Percentiles rank a stretch among this genome's conserved stretches.
Evolutionary conservation across 2,113 vertebrate species (phyloP).

Genomic region (Cardinalis cardinalis): DNA sequence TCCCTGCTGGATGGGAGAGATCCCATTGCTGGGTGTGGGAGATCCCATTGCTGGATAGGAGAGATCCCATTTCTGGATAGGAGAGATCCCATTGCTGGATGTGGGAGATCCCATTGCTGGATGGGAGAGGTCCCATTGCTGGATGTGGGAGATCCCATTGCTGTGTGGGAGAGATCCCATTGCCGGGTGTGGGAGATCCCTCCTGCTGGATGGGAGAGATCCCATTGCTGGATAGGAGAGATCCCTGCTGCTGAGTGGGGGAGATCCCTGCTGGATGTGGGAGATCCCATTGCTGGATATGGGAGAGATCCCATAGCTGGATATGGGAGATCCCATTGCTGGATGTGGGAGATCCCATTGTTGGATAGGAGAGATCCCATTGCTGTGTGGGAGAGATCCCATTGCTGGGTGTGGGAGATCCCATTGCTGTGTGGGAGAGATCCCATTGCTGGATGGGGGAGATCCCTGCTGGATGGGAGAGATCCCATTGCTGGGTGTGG

Average conservation of each 20-base stretch:
- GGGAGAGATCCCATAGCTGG: rapidly evolving
- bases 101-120: background rate
- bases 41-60: background rate
- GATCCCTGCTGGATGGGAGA: background rate
- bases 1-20: rapidly evolving
- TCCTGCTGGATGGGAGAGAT: background rate
- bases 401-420: background rate
- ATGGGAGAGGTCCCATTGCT: background rate
- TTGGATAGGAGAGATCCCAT: rapidly evolving
- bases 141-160: rapidly evolving
- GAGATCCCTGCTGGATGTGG: rapidly evolving
- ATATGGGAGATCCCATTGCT: background rate
- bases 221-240: background rate
- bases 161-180: background rate
- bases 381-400: background rate
- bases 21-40: background rate
- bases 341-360: rapidly evolving
- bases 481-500: background rate
- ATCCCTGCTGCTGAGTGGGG: background rate
- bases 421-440: background rate
- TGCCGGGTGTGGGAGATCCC: background rate
- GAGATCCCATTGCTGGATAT: background rate
- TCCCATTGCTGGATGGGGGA: background rate
- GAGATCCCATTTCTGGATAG: background rate
- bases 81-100: background rate